Evolutionary conservation across 1,140 invertebrate species (phyloP).

Genomic region (Leptinotarsa undecemlineata): DNA sequence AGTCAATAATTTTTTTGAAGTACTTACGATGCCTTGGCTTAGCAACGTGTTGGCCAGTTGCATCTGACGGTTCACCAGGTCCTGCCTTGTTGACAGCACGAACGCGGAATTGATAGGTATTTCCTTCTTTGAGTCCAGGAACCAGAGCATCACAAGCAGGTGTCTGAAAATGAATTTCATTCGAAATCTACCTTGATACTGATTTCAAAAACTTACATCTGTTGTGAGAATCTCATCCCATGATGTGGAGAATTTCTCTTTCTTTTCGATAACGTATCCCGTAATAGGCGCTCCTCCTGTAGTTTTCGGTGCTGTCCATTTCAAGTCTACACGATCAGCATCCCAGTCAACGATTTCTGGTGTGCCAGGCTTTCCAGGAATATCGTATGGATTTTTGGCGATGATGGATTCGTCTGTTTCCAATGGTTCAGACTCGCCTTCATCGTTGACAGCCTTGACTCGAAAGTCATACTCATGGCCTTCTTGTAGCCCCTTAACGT

Average conservation of each 20-base stretch:
- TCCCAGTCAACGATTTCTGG: constrained; percentile 93
- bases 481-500: constrained; percentile 88
- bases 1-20: neutral
- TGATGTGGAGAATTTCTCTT: constrained; percentile 83
- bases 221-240: constrained; percentile 90
- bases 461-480: constrained; percentile 96
- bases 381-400: constrained; percentile 94
- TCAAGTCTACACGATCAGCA: constrained; percentile 87
- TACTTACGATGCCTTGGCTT: constrained; percentile 87
- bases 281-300: constrained; percentile 94
- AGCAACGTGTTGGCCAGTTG: constrained; percentile 83
- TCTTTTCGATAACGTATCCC: constrained; percentile 96
- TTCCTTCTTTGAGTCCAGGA: constrained; percentile 86
- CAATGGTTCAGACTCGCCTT: constrained; percentile 95
- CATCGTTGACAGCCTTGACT: constrained; percentile 96
- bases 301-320: constrained; percentile 88
- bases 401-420: constrained; percentile 81
- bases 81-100: constrained; percentile 94
- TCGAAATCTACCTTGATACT: no score
- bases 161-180: constrained; percentile 57
- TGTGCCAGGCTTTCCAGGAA: constrained; percentile 84
- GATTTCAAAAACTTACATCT: constrained; percentile 58
- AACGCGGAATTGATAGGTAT: constrained; percentile 91
- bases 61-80: constrained; percentile 84
- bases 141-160: constrained; percentile 81